A percentile compares a stretch with the other conserved stretches of the same genome.
Conservation (phyloP, 2,113 vertebrate genomes). For the Corythornis madagascariensis region DNA sequence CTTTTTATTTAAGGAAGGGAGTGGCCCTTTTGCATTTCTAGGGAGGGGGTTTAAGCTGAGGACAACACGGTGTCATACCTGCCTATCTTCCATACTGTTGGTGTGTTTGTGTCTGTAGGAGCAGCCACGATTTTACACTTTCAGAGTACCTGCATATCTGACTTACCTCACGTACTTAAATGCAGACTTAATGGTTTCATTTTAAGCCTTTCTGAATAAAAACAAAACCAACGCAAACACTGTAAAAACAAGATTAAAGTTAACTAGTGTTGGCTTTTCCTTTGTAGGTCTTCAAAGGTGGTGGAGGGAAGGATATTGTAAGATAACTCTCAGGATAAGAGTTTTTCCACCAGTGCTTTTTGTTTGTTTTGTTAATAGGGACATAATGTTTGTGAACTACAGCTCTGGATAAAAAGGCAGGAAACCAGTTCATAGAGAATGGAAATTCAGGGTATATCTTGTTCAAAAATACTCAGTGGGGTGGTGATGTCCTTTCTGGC, state of each 20-base stretch:
- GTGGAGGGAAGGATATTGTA: background rate
- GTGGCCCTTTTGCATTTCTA: background rate
- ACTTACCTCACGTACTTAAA: fast-evolving
- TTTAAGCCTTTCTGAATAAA: background rate
- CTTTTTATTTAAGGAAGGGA: background rate
- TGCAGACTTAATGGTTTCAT: background rate
- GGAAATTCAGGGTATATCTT: background rate
- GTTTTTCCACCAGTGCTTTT: background rate
- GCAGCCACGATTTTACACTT: background rate
- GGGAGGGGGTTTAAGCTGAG: background rate
- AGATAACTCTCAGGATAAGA: background rate
- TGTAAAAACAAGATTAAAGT: background rate
- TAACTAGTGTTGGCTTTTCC: background rate
- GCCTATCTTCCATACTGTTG: background rate
- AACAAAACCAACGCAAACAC: no score
- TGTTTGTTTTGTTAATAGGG: background rate
- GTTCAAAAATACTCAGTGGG: background rate
- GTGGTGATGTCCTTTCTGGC: background rate
- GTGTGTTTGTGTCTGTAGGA: background rate
- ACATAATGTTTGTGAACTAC: background rate
- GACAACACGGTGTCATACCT: background rate
- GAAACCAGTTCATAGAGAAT: background rate
- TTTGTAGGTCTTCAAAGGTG: background rate
- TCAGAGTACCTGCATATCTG: background rate
- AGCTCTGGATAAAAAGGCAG: background rate